Evolutionary conservation across 2,888 invertebrate species (phyloP).

Genomic region (Torymus texanus): DNA sequence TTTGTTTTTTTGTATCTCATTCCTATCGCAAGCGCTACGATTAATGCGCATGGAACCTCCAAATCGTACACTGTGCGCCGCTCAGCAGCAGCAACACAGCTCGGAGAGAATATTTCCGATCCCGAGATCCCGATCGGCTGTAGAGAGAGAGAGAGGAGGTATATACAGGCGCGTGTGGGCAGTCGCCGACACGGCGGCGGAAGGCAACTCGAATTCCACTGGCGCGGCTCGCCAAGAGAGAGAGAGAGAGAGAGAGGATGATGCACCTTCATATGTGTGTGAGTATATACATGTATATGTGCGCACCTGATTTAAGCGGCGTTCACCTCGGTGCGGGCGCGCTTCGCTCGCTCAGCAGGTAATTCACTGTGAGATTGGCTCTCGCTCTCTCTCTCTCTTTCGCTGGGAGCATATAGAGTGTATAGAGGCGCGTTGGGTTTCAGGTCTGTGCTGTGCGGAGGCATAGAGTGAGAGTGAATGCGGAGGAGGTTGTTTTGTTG

Average conservation of each 20-base stretch:
- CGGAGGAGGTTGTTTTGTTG: too few species aligned
- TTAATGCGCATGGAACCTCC: too few species aligned
- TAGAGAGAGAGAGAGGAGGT: conserved; percentile 1
- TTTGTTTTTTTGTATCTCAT: too few species aligned
- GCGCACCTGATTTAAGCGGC: conserved; percentile 62
- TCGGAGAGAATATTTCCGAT: not conserved
- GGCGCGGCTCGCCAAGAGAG: not conserved
- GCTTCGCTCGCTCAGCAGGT: not conserved
- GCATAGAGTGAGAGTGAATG: too few species aligned
- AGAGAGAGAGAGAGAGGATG: conserved; percentile 36
- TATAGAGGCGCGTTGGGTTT: too few species aligned
- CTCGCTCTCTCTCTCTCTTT: too few species aligned
- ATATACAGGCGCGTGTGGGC: conserved; percentile 16
- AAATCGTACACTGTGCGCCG: too few species aligned
- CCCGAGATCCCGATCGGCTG: conserved; percentile 3
- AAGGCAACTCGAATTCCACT: conserved; percentile 24
- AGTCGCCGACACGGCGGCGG: not conserved
- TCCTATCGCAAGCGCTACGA: too few species aligned
- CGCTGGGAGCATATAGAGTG: too few species aligned
- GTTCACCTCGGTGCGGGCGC: conserved; percentile 56
- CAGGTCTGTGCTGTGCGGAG: too few species aligned
- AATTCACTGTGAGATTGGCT: too few species aligned
- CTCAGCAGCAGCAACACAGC: not conserved
- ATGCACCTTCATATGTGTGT: conserved; percentile 62
- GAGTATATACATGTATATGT: not conserved